Evolutionary conservation across 1,140 invertebrate species (phyloP), one percentile per base, ranked within the genome.

Genomic region (Drosophila equinoxialis): DNA sequence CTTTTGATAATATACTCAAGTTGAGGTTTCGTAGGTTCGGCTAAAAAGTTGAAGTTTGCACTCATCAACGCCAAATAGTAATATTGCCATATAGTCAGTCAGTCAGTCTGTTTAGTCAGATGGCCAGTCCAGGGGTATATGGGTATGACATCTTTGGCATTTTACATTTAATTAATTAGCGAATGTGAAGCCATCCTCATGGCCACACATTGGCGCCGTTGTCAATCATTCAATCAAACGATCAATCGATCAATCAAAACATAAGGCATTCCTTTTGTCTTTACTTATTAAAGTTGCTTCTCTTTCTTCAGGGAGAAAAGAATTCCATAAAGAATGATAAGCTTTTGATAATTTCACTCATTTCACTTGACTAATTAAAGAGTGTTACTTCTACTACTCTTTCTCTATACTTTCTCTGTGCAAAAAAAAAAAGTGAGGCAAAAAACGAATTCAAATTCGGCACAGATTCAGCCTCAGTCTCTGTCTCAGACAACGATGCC

Each of bases 191-290:
- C 74, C 74, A 61, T 59, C 60, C 54, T 67, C 68, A 72, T 41
- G 78, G 67, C 51, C 65, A 58, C 71, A 89, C 77, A 84, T 89
- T 87, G 83, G 83, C 83, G 83, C 83, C 84, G 81, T 90, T 89
- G 84, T 89, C 84, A 89, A 89, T 89, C 84, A 89, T 74, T 89
- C 80, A 84, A 81, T 90, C 84, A 89, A 87, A 83, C 79, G 76
- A 87, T 86, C 82, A 86, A 87, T 89, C 83, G 45, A 51, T 51
- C 45, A 51, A 51, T 51, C 45, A 51, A 51, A 82, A 65, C 80
- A 35, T 60, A 80, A 65, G 42, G 62, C 83, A 89, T 89, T 79
- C 84, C 83, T 39, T 39, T 39, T 39, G 37, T 39, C 37, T 39
- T 11, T 3, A n/a, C 37, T 13, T 13, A 11, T 39, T 63, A 45